These are phyloP conservation scores for Drosophila nigricruria DNA, from an alignment of 2,888 invertebrate species.

Conservation along the genomic window DNA sequence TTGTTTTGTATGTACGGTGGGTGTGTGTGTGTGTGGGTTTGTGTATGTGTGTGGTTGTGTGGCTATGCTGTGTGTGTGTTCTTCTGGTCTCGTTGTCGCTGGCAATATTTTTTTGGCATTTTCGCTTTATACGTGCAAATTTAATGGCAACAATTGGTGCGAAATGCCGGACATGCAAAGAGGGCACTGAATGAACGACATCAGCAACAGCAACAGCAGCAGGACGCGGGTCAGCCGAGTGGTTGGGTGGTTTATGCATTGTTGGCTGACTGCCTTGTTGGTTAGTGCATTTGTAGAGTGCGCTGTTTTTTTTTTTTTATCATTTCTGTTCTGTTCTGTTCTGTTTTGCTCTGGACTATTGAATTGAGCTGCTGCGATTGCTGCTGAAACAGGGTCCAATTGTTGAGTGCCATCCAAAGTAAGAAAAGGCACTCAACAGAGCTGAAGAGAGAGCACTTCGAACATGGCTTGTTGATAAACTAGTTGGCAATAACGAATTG, in stretches of 20 bases:
- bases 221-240: conserved; percentile 23
- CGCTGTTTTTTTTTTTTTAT: conserved; percentile 19
- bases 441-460: conserved; percentile 40
- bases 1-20: conserved; percentile 25
- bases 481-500: conserved; percentile 29
- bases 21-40: conserved; percentile 33
- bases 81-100: conserved; percentile 61
- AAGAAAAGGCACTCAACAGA: conserved; percentile 30
- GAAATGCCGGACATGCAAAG: conserved; percentile 78
- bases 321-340: conserved; percentile 10
- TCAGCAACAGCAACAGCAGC: conserved; percentile 39
- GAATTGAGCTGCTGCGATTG: conserved; percentile 50
- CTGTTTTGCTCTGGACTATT: conserved; percentile 11
- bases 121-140: conserved; percentile 76
- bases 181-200: conserved; percentile 57
- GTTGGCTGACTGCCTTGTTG: conserved; percentile 29
- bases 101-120: conserved; percentile 76
- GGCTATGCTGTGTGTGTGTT: conserved; percentile 36
- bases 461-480: conserved; percentile 42
- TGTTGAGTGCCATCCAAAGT: conserved; percentile 33
- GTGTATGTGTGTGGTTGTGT: conserved; percentile 34
- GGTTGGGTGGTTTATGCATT: conserved; percentile 43
- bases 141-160: conserved; percentile 79
- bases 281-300: conserved; percentile 41
- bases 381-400: conserved; percentile 48